phyloP scores from a whole-genome alignment of 2,113 vertebrate genomes.

The Oplegnathus fasciatus region DNA sequence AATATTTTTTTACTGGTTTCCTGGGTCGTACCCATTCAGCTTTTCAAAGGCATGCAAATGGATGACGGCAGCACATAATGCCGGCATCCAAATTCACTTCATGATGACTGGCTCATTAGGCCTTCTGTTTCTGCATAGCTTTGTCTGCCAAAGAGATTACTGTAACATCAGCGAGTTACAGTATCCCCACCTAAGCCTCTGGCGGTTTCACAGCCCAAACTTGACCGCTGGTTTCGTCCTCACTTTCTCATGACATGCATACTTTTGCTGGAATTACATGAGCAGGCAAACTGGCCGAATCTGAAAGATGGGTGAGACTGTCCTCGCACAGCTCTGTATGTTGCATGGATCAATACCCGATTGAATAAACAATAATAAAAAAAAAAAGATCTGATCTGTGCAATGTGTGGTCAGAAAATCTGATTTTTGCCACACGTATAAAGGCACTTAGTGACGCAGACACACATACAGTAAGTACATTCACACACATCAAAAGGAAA shows the following conservation, averaged over 20 bases:
- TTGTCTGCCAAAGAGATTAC: conserved; percentile 68
- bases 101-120: conserved; percentile 66
- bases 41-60: conserved; percentile 86
- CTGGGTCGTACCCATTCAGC: conserved; percentile 79
- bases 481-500: background rate
- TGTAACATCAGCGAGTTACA: conserved; percentile 64
- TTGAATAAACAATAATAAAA: background rate
- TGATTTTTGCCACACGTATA: background rate
- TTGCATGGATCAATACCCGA: background rate
- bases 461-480: background rate
- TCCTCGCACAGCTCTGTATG: background rate
- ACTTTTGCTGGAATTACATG: background rate
- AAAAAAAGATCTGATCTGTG: background rate
- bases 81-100: conserved; percentile 63
- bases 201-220: conserved; percentile 59
- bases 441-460: background rate
- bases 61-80: conserved; percentile 49
- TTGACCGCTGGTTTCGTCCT: conserved; percentile 37
- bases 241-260: conserved; percentile 26
- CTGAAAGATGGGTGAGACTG: background rate
- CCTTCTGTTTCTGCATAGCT: conserved; percentile 53
- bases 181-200: conserved; percentile 59
- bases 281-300: background rate
- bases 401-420: background rate
- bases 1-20: conserved; percentile 83